Evolutionary conservation across 2,797 vertebrate species (phyloP).

Genomic region (Garrulus glandarius): DNA sequence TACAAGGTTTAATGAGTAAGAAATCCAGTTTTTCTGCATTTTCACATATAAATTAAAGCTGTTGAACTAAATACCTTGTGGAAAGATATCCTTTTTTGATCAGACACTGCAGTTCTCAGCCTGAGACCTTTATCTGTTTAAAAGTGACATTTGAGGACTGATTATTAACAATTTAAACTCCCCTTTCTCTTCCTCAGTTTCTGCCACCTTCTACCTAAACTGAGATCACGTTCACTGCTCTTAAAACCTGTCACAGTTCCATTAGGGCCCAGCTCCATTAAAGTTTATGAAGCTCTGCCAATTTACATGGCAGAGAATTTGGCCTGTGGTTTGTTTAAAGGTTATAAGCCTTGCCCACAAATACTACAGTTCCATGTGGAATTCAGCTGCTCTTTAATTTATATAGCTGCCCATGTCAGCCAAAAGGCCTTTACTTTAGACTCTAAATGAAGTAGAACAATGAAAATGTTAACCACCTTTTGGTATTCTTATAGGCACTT

Average conservation of each 20-base stretch:
- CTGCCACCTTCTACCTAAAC: neutral
- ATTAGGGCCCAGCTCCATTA: neutral
- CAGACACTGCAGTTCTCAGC: neutral
- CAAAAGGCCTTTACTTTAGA: neutral
- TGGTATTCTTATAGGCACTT: neutral
- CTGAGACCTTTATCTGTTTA: neutral
- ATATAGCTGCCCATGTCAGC: neutral
- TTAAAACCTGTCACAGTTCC: neutral
- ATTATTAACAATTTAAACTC: neutral
- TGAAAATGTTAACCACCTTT: neutral
- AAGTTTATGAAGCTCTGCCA: conserved; percentile 28
- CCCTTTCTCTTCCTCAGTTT: neutral
- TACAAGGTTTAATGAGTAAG: neutral
- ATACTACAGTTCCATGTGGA: neutral
- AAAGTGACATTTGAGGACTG: neutral
- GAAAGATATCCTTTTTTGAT: neutral
- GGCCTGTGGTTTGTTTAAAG: conserved; percentile 19
- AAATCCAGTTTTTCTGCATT: neutral
- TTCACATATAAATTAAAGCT: neutral
- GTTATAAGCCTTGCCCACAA: neutral
- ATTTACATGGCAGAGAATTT: neutral
- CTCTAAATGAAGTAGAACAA: neutral
- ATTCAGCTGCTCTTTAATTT: neutral
- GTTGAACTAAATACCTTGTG: neutral
- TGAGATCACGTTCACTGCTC: neutral